Evolutionary conservation across 2,797 vertebrate species (phyloP), one percentile per base, ranked within the genome.

Genomic region (Anas acuta): DNA sequence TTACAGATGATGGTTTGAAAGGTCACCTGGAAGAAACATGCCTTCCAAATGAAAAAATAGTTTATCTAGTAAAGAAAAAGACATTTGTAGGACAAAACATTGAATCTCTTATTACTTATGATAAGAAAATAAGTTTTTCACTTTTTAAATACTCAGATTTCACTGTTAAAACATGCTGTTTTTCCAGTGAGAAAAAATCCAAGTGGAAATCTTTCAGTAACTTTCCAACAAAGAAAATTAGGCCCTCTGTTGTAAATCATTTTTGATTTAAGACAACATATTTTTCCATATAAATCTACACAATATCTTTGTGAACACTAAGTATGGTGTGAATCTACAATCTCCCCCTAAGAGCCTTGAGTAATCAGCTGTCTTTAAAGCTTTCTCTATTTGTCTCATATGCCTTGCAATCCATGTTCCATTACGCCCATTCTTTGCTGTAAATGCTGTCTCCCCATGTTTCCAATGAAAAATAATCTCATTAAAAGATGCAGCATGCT

Each of bases 1-100:
- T 9, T 79, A 73, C 32, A 61, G 67, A 88, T 93, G 94, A 91
- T 70, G 87, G 47, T 86, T 90, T 95, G 74, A 93, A 95, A 96
- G 93, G 90, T 92, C 82, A 95, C 6, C 6, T 28, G 51, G 53
- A 95, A 80, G 82, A 92, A 94, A 88, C 82, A 91, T 69, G 39
- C 45, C 78, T 43, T 73, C 39, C 43, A 88, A 86, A 73, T 5
- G 9, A 43, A 84, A 90, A 92, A 74, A 0, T 25, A 51, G 4
- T 71, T 57, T 32, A 4, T 75, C 47, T 66, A 20, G 35, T 47
- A 84, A 84, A 79, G 41, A 83, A 87, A 94, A 89, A 0, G 0
- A 61, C 9, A 72, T 5, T 35, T 60, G 13, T 25, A 66, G 19
- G 37, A 41, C 10, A 69, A 78, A 69, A 71, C 23, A 30, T 2